Conservation (phyloP, 2,797 vertebrate species). For the Dendrocincla fuliginosa region DNA sequence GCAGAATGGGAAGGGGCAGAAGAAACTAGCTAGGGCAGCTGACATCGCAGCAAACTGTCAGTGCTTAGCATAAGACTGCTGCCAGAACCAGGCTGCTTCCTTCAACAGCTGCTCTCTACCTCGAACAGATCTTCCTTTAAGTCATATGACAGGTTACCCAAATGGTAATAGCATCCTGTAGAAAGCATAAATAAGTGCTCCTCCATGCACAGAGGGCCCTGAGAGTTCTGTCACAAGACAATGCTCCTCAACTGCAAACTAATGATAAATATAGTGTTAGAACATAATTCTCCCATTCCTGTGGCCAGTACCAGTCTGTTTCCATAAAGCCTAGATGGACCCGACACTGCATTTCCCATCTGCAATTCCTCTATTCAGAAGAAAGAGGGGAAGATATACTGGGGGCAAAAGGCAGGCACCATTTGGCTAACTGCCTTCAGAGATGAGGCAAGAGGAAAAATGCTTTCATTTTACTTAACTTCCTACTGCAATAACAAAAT, state of each 20-base stretch:
- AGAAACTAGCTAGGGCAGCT: not conserved
- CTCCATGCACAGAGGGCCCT: not conserved
- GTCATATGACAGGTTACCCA: not conserved
- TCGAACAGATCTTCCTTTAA: not conserved
- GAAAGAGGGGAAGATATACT: not conserved
- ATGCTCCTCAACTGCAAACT: accelerated
- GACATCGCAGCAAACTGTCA: not conserved
- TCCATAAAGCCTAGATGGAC: not conserved
- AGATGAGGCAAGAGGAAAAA: not conserved
- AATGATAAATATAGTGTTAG: not conserved
- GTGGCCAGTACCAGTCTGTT: not conserved
- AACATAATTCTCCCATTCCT: not conserved
- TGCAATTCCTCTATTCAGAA: not conserved
- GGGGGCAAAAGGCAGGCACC: not conserved
- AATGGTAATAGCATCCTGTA: not conserved
- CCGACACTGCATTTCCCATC: not conserved
- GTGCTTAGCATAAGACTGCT: not conserved
- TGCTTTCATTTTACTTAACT: not conserved
- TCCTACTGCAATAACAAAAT: not conserved
- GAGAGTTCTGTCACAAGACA: not conserved
- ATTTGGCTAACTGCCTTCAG: not conserved
- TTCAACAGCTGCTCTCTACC: not conserved
- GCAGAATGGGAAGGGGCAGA: not conserved
- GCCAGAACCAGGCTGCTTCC: not conserved
- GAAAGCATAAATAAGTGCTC: not conserved